Conservation (phyloP, 2,113 vertebrate species). For the Turdus rufiventris region DNA sequence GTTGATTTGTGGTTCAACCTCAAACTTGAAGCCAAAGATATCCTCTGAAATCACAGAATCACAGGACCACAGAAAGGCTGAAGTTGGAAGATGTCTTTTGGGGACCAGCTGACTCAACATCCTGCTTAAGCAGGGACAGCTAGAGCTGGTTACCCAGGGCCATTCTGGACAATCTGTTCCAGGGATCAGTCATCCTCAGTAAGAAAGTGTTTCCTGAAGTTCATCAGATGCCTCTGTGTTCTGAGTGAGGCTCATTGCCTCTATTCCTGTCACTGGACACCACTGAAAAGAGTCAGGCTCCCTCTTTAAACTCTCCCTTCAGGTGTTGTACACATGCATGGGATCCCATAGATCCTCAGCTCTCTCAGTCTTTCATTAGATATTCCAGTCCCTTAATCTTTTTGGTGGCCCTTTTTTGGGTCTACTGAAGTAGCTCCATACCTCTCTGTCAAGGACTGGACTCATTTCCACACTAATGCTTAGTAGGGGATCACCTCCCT, state of each 20-base stretch:
- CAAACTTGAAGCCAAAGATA: background rate
- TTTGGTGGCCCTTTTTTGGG: background rate
- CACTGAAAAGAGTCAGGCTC: background rate
- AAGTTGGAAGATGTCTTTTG: background rate
- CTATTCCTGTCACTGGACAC: background rate
- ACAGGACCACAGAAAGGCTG: background rate
- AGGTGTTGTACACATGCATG: background rate
- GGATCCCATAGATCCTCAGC: background rate
- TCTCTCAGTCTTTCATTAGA: background rate
- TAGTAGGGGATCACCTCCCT: background rate
- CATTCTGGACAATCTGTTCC: background rate
- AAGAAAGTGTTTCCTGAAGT: background rate
- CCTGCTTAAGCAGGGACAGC: background rate
- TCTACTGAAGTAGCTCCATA: background rate
- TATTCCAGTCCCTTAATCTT: background rate
- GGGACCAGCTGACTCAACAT: background rate
- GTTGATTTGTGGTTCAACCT: background rate
- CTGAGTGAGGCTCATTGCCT: background rate
- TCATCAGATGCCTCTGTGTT: background rate
- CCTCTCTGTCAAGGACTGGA: background rate
- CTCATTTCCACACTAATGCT: no score
- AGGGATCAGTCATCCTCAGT: background rate
- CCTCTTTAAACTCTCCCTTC: background rate
- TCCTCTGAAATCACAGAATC: background rate
- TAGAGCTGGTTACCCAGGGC: background rate